Evolutionary conservation across 2,113 vertebrate genomes (phyloP).

Genomic region (Aegotheles bennettii): DNA sequence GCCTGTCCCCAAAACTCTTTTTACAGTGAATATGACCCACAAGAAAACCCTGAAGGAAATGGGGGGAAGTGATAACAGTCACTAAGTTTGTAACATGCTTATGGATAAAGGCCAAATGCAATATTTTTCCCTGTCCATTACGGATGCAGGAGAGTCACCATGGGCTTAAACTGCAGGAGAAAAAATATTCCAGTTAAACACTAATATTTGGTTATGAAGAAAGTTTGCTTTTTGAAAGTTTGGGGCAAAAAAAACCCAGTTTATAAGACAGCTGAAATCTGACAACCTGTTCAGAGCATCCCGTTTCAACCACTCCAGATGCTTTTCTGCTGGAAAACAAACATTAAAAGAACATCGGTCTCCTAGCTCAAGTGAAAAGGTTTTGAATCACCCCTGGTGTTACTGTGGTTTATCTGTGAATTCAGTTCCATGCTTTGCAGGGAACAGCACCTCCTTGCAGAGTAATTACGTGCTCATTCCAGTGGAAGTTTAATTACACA

Average conservation of each 20-base stretch:
- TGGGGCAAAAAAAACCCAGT: background rate
- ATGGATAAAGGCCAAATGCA: background rate
- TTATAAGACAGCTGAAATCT: background rate
- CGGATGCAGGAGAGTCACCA: background rate
- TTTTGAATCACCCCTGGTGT: background rate
- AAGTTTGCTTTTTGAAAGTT: background rate
- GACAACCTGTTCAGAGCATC: background rate
- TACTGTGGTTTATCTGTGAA: background rate
- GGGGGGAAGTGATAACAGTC: background rate
- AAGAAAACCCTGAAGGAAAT: background rate
- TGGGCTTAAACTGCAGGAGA: background rate
- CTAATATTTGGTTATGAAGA: background rate
- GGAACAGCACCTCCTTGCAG: background rate
- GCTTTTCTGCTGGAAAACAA: background rate
- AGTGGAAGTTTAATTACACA: slow-evolving; percentile 41
- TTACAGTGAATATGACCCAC: background rate
- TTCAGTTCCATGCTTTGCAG: background rate
- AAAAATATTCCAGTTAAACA: background rate
- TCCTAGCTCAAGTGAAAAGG: background rate
- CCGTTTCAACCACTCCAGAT: background rate
- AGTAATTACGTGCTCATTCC: background rate
- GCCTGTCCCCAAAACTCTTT: background rate
- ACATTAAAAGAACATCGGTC: background rate
- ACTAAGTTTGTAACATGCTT: background rate
- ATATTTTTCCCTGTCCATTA: background rate